Evolutionary conservation across 1,140 invertebrate genomes (phyloP), one percentile per base, ranked within the genome.

Genomic region (Lordiphosa clarofinis): DNA sequence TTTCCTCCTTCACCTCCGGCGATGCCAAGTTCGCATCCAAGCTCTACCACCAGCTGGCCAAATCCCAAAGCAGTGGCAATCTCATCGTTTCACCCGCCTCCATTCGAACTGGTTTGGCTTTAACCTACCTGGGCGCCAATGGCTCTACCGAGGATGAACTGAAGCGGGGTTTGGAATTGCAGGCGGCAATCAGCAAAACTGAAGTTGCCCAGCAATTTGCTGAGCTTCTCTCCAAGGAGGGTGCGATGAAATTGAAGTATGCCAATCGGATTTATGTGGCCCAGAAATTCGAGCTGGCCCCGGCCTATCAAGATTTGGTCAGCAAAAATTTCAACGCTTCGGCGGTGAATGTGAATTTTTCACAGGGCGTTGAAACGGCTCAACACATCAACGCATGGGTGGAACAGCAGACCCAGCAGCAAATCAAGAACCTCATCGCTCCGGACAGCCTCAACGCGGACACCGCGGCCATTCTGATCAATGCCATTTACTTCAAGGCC

Each of bases 401-500:
- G 11, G 87, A 89, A 42, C 60, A 90, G 9, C 62, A 91, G 53
- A 94, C 93, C 0, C 84, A 91, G 28, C 71, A 90, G 15, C 90
- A 90, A 74, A 94, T 94, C 24, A 90, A 89, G 42, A 66, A 92
- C 60, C 76, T 94, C 4, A 63, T 93, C 13, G 28, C 63, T 1
- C 10, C 76, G 31, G 88, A 60, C 57, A 69, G 73, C 4, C 52
- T 91, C 0, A 50, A 53, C 28, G 8, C 1, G 0, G 5, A 73
- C 12, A 90, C 89, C 73, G 86, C 13, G 19, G 59, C 93, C 49
- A 84, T 94, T 6, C 84, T 94, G 5, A 88, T 91, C 2, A 94
- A 94, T 82, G 92, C 92, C 3, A 89, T 94, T 13, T 93, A 93
- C 73, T 94, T 94, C 37, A 86, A 78, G 37, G 79, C 53, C 50